Conservation (phyloP, 2,888 invertebrate genomes). For the Synergus gifuensis region DNA sequence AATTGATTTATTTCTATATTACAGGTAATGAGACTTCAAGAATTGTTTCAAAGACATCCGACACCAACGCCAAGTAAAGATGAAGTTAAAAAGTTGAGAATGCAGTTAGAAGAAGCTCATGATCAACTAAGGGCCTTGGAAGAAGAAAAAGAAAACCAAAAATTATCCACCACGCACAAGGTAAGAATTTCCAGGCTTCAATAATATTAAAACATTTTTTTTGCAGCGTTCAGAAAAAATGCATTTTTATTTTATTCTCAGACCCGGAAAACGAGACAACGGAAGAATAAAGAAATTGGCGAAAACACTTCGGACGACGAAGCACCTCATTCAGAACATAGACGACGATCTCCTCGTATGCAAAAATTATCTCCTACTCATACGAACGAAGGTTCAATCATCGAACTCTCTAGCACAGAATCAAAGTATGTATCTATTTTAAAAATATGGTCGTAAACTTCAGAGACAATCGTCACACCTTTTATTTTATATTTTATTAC, state of each 20-base stretch:
- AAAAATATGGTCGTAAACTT: constrained; percentile 1
- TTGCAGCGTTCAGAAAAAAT: not conserved
- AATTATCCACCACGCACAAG: not conserved
- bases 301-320: constrained; percentile 62
- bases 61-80: constrained; percentile 54
- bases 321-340: constrained; percentile 45
- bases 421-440: constrained; percentile 60
- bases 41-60: constrained; percentile 58
- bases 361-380: constrained; percentile 46
- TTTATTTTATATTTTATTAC: constrained; percentile 4
- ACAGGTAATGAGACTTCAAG: constrained; percentile 62
- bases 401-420: constrained; percentile 69
- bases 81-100: constrained; percentile 51
- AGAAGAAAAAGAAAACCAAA: constrained; percentile 44
- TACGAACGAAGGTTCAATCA: constrained; percentile 53
- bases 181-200: not conserved
- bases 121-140: constrained; percentile 17
- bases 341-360: constrained; percentile 42
- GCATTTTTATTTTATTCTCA: not conserved
- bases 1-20: constrained; percentile 29
- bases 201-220: not conserved
- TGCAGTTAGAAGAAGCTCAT: not conserved
- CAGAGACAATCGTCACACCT: not conserved
- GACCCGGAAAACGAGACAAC: constrained; percentile 17
- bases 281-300: constrained; percentile 45